These are phyloP conservation scores for Synanthedon vespiformis DNA, from an alignment of 2,888 invertebrate species.

Conservation along the genomic window DNA sequence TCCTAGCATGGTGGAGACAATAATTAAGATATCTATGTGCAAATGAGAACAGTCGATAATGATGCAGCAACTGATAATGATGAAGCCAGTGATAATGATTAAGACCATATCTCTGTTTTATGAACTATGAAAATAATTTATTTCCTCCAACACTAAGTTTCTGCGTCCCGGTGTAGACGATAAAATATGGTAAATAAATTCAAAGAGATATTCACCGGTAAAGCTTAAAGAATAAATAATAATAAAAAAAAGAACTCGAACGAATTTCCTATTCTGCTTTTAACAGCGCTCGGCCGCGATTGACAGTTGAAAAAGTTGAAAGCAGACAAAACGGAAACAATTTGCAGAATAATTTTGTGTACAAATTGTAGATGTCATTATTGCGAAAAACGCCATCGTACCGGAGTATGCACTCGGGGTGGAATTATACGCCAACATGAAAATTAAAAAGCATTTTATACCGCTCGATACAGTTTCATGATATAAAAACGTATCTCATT, in stretches of 20 bases:
- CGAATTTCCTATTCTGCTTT: background rate
- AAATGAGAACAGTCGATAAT: too few relatives aligned
- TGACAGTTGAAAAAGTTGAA: background rate
- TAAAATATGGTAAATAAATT: background rate
- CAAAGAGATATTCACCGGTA: background rate
- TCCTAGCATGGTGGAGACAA: too few relatives aligned
- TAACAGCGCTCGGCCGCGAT: background rate
- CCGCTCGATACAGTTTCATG: too few relatives aligned
- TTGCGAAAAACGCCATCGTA: constrained; percentile 1
- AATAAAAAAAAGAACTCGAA: background rate
- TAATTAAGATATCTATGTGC: too few relatives aligned
- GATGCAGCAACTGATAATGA: too few relatives aligned
- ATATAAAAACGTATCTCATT: constrained; percentile 51
- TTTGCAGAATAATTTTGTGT: background rate
- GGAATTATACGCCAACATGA: constrained; percentile 36
- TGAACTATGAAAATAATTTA: too few relatives aligned
- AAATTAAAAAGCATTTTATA: constrained; percentile 48
- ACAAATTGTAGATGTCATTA: constrained; percentile 7
- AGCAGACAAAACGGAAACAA: background rate
- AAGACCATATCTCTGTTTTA: too few relatives aligned
- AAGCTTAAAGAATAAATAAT: background rate
- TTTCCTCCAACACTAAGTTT: too few relatives aligned
- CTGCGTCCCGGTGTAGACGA: too few relatives aligned
- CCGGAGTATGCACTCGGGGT: constrained; percentile 5
- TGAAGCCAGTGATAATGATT: too few relatives aligned